Percentiles rank a stretch among this genome's conserved stretches.
Evolutionary conservation across 2,797 vertebrate genomes (phyloP).

Genomic region (Mallotus villosus): DNA sequence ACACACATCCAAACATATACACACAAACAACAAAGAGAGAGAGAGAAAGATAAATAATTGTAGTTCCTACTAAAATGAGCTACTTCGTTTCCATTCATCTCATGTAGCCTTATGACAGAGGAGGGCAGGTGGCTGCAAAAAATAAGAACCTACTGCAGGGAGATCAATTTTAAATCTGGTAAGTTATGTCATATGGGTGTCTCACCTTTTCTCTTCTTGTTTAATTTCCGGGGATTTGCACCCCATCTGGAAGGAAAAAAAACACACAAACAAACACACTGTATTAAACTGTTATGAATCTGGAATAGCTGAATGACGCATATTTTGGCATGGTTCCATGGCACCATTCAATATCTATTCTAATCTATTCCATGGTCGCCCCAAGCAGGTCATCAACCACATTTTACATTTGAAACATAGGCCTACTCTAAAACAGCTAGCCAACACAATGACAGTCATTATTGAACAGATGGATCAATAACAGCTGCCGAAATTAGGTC

Average conservation of each 20-base stretch:
- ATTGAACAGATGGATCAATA: neutral
- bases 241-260: conserved; percentile 2
- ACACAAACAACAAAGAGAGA: conserved; percentile 14
- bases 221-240: conserved; percentile 2
- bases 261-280: conserved; percentile 12
- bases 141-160: neutral
- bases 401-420: neutral
- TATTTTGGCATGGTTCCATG: neutral
- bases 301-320: neutral
- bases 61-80: neutral
- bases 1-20: conserved; percentile 23
- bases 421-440: neutral
- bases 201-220: neutral
- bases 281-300: neutral
- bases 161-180: no score
- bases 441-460: neutral
- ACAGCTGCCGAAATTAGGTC: neutral
- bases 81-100: conserved; percentile 9
- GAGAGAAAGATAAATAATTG: conserved; percentile 11
- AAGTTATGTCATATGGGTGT: neutral
- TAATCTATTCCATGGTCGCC: no score
- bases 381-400: neutral
- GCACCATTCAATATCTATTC: no score
- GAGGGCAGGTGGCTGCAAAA: neutral
- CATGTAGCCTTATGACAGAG: neutral